Evolutionary conservation across 1,140 invertebrate species (phyloP).

Genomic region (Bombus consobrinus): DNA sequence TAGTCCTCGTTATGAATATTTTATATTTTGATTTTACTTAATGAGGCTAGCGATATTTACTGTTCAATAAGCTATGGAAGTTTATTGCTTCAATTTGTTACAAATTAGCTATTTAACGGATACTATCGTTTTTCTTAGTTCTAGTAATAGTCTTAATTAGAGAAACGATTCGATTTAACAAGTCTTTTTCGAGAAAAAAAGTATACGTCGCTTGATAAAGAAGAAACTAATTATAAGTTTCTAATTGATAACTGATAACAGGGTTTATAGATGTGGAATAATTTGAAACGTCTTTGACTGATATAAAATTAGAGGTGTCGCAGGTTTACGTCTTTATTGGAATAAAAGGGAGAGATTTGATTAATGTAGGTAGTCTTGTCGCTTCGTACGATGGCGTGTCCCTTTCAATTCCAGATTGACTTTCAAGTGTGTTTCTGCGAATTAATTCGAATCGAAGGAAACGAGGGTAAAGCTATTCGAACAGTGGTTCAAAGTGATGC

Average conservation of each 20-base stretch:
- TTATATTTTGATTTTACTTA: not conserved
- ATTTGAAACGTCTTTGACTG: not conserved
- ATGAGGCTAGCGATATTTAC: too few species aligned
- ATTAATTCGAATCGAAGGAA: constrained; percentile 15
- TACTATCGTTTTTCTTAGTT: not conserved
- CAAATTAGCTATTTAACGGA: not conserved
- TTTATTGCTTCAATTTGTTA: not conserved
- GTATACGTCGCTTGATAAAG: not conserved
- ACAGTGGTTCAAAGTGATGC: not conserved
- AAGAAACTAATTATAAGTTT: not conserved
- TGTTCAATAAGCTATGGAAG: not conserved
- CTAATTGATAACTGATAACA: not conserved
- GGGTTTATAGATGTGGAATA: not conserved
- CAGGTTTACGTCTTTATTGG: not conserved
- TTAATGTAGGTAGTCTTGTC: not conserved
- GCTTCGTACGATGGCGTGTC: not conserved
- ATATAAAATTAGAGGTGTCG: not conserved
- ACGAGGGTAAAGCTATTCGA: not conserved
- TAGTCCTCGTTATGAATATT: not conserved
- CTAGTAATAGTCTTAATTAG: too few species aligned
- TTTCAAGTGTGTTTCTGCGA: not conserved
- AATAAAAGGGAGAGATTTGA: not conserved
- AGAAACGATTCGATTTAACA: not conserved
- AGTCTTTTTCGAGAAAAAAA: too few species aligned
- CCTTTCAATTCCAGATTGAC: not conserved